Evolutionary conservation across 2,888 invertebrate genomes (phyloP).

Genomic region (Fabriciana adippe): DNA sequence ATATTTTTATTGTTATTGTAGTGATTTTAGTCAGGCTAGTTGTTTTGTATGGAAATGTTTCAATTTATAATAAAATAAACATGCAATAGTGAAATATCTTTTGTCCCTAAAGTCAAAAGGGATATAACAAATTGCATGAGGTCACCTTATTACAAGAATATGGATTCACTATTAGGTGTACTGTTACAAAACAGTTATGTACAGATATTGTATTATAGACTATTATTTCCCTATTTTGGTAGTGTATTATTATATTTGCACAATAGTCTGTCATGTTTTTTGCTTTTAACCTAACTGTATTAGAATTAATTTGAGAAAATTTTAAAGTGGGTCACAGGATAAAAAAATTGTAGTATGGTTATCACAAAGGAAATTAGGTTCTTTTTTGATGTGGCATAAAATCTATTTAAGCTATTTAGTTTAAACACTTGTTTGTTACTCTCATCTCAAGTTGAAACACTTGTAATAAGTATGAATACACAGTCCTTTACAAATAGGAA

Average conservation of each 20-base stretch:
- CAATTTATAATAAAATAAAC: not conserved
- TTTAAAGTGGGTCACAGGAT: not conserved
- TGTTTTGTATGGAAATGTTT: not conserved
- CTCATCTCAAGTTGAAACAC: not conserved
- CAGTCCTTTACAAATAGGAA: slow-evolving; percentile 1
- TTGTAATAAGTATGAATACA: not conserved
- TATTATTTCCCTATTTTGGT: not conserved
- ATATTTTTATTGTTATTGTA: not conserved
- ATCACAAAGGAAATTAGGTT: not conserved
- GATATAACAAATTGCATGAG: slow-evolving; percentile 19
- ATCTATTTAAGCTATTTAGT: not conserved
- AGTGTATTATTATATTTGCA: not conserved
- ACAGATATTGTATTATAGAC: not conserved
- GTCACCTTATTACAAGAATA: slow-evolving; percentile 24
- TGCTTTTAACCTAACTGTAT: not conserved
- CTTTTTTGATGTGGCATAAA: no score
- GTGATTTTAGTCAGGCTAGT: not conserved
- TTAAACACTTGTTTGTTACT: not conserved
- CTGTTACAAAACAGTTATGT: slow-evolving; percentile 14
- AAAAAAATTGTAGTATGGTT: not conserved
- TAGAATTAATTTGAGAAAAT: not conserved
- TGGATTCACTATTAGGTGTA: slow-evolving; percentile 2
- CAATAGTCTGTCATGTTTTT: not conserved
- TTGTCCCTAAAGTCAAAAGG: slow-evolving; percentile 6
- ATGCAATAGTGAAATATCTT: not conserved